These are phyloP conservation scores for Plusia festucae DNA, from an alignment of 2,888 invertebrate genomes.

Conservation along the genomic window DNA sequence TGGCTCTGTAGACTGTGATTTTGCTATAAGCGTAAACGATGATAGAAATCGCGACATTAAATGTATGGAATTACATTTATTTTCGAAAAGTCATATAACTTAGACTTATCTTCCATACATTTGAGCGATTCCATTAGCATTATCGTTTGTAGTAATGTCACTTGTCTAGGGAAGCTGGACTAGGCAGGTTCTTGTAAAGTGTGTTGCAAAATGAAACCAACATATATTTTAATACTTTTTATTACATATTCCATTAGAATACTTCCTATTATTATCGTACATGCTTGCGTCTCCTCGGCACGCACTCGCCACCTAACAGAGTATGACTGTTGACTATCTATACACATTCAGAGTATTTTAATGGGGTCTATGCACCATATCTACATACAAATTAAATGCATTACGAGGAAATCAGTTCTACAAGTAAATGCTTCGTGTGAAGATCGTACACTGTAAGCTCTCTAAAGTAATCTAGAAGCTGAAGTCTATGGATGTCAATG, in stretches of 20 bases:
- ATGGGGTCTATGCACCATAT: conserved; percentile 79
- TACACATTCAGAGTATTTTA: conserved; percentile 66
- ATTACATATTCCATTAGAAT: conserved; percentile 90
- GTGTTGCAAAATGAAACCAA: conserved; percentile 26
- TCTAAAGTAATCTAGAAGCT: conserved; percentile 82
- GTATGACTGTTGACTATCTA: conserved; percentile 61
- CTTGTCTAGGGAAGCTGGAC: neutral
- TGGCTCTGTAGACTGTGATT: too few relatives aligned
- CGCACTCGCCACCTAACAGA: conserved; percentile 56
- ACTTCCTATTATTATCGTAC: conserved; percentile 84
- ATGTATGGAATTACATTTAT: too few relatives aligned
- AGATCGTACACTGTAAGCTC: conserved; percentile 73
- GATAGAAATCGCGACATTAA: too few relatives aligned
- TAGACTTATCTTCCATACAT: too few relatives aligned
- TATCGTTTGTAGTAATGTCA: too few relatives aligned
- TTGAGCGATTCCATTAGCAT: too few relatives aligned
- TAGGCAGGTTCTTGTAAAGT: neutral
- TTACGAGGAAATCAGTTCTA: conserved; percentile 80
- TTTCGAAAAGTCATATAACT: too few relatives aligned
- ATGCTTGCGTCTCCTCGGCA: conserved; percentile 64
- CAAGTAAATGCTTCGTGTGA: conserved; percentile 77
- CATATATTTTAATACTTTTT: conserved; percentile 79
- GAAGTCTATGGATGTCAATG: conserved; percentile 74
- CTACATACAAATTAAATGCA: conserved; percentile 85
- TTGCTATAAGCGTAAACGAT: too few relatives aligned